These are phyloP conservation scores for Corvus moneduloides DNA, from an alignment of 2,113 vertebrate species.

Conservation along the genomic window DNA sequence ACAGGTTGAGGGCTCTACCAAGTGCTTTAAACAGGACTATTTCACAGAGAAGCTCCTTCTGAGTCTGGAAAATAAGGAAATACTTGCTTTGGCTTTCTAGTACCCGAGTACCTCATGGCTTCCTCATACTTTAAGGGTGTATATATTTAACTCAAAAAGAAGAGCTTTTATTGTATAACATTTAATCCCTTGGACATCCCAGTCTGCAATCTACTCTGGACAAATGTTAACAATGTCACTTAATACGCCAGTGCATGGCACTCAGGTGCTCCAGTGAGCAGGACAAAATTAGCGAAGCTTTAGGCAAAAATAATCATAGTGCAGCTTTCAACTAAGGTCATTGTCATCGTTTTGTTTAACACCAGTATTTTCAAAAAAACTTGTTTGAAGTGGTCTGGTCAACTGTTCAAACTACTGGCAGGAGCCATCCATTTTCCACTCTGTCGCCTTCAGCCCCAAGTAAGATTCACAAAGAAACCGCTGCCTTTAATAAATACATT, in stretches of 20 bases:
- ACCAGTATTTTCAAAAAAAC: not conserved
- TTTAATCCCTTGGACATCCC: not conserved
- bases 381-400: not conserved
- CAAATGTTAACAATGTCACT: not conserved
- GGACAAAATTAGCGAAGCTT: not conserved
- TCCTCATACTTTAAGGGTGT: not conserved
- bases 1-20: not conserved
- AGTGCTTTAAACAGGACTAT: not conserved
- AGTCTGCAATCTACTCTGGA: not conserved
- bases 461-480: not conserved
- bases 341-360: not conserved
- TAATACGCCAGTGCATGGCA: accelerated
- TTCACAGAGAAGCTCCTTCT: not conserved
- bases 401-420: not conserved
- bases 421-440: not conserved
- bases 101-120: not conserved
- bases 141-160: not conserved
- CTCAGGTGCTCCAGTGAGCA: not conserved
- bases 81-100: not conserved
- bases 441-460: not conserved
- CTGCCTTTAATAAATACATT: not conserved
- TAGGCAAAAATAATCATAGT: not conserved
- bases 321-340: not conserved
- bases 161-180: not conserved
- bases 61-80: not conserved